Evolutionary conservation across 2,888 invertebrate species (phyloP), one percentile per base, ranked within the genome.

Genomic region (Mythimna ferrago): DNA sequence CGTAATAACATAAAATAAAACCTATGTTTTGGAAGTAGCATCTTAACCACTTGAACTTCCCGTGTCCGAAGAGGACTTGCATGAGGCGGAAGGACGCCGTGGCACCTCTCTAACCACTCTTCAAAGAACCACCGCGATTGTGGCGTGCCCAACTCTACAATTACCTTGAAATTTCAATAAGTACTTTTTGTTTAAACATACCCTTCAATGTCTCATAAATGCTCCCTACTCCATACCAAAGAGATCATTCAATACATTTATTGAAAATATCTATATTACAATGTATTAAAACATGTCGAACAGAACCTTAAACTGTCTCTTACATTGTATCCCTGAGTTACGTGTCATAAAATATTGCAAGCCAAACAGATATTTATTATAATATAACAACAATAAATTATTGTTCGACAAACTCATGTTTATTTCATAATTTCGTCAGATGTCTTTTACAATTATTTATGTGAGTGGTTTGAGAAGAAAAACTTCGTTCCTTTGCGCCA

Each of bases 381-480:
- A 83, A 69, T 85, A 73, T 67, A 80, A 74, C 77, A 83, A 75
- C 73, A 73, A 81, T 82, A 81, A 81, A 84, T 83, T 82, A 82
- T 84, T 76, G 78, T 79, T 66, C 51, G 71, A 83, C 73, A 74
- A 82, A 65, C 73, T 86, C 86, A 85, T 85, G 76, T 70, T 73
- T 85, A 76, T 84, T 85, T 84, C 67, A 85, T 78, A 64, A 66
- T 66, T 78, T 82, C 76, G 63, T 85, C 77, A 77, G 54, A 82
- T 81, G 84, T 86, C 84, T 58, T 72, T 72, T 71, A 71, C 44
- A 71, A 81, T 85, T 83, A 83, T 76, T 83, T 64, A 79, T 83
- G 71, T 53, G 58, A n/a, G 54, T 10, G 51, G n/a, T n/a, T 26
- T 58, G 69, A 14, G 61, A 51, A 60, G 76, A 81, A 83, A 83